Evolutionary conservation across 2,113 vertebrate genomes (phyloP).

Genomic region (Cynocephalus volans): DNA sequence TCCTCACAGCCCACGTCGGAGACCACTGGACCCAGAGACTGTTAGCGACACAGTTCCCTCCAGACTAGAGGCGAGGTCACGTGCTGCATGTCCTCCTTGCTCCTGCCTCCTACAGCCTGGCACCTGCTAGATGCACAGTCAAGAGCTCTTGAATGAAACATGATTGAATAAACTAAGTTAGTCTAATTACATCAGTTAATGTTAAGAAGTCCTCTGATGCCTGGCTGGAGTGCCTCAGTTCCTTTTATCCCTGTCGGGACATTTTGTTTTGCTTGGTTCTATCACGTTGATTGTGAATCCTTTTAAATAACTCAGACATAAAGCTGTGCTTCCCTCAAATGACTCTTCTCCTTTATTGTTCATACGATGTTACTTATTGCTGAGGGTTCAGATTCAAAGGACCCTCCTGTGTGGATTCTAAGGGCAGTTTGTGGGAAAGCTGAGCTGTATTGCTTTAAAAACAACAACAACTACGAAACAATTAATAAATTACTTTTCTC

Average conservation of each 20-base stretch:
- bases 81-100: background rate
- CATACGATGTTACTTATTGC: background rate
- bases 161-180: background rate
- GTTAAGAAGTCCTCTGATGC: background rate
- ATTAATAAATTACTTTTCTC: background rate
- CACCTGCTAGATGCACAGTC: background rate
- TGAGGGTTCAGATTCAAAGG: background rate
- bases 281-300: background rate
- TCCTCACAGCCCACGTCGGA: background rate
- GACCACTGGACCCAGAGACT: background rate
- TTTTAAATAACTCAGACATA: background rate
- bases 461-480: background rate
- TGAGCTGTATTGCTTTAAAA: background rate
- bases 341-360: background rate
- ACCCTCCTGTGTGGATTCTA: background rate
- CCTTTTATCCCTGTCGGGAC: background rate
- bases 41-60: background rate
- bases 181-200: slow-evolving; percentile 36
- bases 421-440: background rate
- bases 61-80: background rate
- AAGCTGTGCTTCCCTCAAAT: background rate
- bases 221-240: background rate
- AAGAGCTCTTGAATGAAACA: background rate
- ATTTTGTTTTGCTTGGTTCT: slow-evolving; percentile 36
- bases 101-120: background rate